phyloP scores from a whole-genome alignment of 2,797 vertebrate genomes.

The Gephyroberyx darwinii region DNA sequence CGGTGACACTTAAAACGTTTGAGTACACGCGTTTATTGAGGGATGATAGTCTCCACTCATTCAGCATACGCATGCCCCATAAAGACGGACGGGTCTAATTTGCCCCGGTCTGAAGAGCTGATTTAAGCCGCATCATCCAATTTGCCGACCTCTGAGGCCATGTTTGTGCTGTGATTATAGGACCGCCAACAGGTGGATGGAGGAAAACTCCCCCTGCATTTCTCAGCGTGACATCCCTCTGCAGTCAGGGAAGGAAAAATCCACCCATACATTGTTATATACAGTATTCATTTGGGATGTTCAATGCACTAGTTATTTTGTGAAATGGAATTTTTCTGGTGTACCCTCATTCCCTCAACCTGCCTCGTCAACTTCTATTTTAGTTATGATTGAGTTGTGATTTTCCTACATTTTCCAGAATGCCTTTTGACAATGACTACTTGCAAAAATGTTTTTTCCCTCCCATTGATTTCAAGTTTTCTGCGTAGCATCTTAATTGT shows the following conservation, averaged over 20 bases:
- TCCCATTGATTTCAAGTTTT: no score
- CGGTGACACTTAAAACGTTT: constrained; percentile 40
- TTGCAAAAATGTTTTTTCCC: no score
- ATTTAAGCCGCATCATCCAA: constrained; percentile 72
- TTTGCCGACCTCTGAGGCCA: constrained; percentile 70
- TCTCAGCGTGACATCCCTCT: background rate
- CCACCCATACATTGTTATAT: no score
- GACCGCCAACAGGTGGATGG: background rate
- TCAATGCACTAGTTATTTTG: no score
- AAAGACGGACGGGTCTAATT: constrained; percentile 38
- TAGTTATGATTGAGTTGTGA: no score
- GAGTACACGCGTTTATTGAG: constrained; percentile 41
- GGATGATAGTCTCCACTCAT: constrained; percentile 29
- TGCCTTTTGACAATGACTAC: no score
- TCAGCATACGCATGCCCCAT: constrained; percentile 25
- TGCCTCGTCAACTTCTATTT: no score
- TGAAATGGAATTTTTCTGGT: no score
- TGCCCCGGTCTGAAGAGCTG: constrained; percentile 38
- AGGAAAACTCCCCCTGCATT: constrained; percentile 3
- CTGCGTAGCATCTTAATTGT: no score
- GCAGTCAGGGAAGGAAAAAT: background rate
- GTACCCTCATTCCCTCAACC: no score
- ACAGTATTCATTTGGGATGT: no score
- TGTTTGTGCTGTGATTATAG: constrained; percentile 55
- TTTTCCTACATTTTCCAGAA: no score